A percentile compares a stretch with the other conserved stretches of the same genome.
Conservation (phyloP, 2,888 invertebrate species). For the Drosophila kuntzei region DNA sequence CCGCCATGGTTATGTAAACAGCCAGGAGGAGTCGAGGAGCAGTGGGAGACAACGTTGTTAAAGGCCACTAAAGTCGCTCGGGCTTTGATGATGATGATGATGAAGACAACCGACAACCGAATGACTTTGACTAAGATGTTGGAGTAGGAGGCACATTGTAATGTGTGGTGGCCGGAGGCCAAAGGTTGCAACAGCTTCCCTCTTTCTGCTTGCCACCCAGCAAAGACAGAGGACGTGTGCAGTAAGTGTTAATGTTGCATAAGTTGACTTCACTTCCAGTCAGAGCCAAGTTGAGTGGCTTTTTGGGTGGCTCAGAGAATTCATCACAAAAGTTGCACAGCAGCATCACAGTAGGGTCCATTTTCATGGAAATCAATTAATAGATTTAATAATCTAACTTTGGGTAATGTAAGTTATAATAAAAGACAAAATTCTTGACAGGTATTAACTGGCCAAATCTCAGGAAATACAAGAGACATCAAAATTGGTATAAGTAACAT, state of each 20-base stretch:
- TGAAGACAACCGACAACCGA: constrained; percentile 27
- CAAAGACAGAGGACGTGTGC: constrained; percentile 43
- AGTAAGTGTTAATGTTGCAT: constrained; percentile 74
- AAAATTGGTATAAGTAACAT: too few relatives aligned
- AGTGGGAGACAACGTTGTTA: constrained; percentile 48
- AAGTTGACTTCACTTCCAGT: constrained; percentile 49
- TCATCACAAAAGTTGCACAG: not conserved
- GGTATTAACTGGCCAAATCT: too few relatives aligned
- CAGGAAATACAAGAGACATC: too few relatives aligned
- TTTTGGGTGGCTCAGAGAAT: constrained; percentile 48
- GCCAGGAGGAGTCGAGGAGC: constrained; percentile 49
- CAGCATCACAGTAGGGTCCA: not conserved
- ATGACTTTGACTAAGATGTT: constrained; percentile 28
- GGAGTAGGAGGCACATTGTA: constrained; percentile 25
- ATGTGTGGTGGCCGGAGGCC: constrained; percentile 57
- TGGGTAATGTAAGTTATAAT: too few relatives aligned
- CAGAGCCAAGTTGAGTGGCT: constrained; percentile 35
- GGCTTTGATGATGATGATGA: constrained; percentile 55
- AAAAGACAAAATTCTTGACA: too few relatives aligned
- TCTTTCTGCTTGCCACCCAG: not conserved
- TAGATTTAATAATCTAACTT: not conserved
- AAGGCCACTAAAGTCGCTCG: constrained; percentile 63
- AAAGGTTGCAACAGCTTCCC: constrained; percentile 53
- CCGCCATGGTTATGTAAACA: constrained; percentile 73
- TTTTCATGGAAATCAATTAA: constrained; percentile 18